These are phyloP conservation scores for Cryptoblepharus egeriae DNA, from an alignment of 2,797 vertebrate genomes.

Conservation along the genomic window DNA sequence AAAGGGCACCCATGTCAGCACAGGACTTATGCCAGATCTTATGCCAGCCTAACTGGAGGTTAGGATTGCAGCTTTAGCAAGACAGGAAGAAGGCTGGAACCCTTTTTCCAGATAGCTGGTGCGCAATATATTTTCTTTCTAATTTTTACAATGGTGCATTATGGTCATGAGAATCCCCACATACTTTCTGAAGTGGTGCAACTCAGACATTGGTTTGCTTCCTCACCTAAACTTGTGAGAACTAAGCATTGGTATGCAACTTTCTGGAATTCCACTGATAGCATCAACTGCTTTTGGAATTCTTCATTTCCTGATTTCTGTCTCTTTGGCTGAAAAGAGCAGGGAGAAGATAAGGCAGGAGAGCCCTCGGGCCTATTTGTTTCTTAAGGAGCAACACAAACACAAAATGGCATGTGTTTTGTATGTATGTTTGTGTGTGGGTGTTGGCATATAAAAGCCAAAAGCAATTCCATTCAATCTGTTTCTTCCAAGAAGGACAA, in stretches of 20 bases:
- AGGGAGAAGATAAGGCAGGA: background rate
- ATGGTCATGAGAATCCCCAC: background rate
- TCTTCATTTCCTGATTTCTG: constrained; percentile 24
- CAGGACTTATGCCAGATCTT: too few relatives aligned
- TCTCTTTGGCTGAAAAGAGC: background rate
- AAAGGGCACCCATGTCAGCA: too few relatives aligned
- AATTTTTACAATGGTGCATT: background rate
- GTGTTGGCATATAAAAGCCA: background rate
- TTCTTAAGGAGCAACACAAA: background rate
- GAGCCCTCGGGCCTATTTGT: background rate
- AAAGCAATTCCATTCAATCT: background rate
- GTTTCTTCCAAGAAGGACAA: background rate
- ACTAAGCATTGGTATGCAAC: background rate
- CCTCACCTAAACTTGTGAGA: background rate
- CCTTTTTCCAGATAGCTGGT: too few relatives aligned
- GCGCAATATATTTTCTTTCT: too few relatives aligned
- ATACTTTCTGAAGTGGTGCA: background rate
- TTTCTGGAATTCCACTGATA: constrained; percentile 1
- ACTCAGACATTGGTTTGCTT: background rate
- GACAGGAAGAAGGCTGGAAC: background rate
- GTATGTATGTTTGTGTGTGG: too few relatives aligned
- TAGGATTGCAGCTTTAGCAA: background rate
- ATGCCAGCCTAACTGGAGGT: too few relatives aligned
- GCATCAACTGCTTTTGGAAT: constrained; percentile 24
- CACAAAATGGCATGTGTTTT: background rate